These are phyloP conservation scores for Drosophila erecta DNA, from an alignment of 1,140 invertebrate species.

Conservation along the genomic window DNA sequence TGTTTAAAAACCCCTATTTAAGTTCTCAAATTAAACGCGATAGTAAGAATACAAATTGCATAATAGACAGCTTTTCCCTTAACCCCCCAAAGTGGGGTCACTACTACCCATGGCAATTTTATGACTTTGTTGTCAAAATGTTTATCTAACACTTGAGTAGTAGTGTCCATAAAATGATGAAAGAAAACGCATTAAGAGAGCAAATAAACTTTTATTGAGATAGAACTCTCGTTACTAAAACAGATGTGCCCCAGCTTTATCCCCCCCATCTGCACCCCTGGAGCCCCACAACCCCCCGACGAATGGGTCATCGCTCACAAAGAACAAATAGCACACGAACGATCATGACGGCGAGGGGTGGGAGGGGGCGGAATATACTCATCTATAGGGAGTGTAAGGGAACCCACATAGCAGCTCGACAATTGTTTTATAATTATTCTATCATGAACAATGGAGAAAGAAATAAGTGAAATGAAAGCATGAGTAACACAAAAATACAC, in stretches of 20 bases:
- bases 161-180: slow-evolving; percentile 60
- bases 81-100: slow-evolving; percentile 2
- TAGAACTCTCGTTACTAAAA: slow-evolving; percentile 56
- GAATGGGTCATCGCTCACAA: slow-evolving; percentile 23
- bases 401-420: slow-evolving; percentile 39
- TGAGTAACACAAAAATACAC: neutral
- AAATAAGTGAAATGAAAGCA: neutral
- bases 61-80: slow-evolving; percentile 31
- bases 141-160: slow-evolving; percentile 74
- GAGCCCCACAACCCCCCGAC: neutral
- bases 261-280: neutral
- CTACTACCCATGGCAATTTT: slow-evolving; percentile 43
- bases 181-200: slow-evolving; percentile 54
- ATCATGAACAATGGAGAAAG: slow-evolving; percentile 34
- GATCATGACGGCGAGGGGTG: slow-evolving; percentile 14
- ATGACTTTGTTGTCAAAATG: slow-evolving; percentile 73
- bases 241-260: slow-evolving; percentile 48
- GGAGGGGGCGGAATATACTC: neutral
- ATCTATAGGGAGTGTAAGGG: slow-evolving; percentile 3
- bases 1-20: neutral
- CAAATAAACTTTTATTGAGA: slow-evolving; percentile 70
- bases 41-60: slow-evolving; percentile 35
- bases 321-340: slow-evolving; percentile 29
- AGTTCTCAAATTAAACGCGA: slow-evolving; percentile 17
- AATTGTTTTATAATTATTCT: slow-evolving; percentile 80